These are phyloP conservation scores for Drosophila albomicans DNA, from an alignment of 1,140 invertebrate genomes.

Conservation along the genomic window DNA sequence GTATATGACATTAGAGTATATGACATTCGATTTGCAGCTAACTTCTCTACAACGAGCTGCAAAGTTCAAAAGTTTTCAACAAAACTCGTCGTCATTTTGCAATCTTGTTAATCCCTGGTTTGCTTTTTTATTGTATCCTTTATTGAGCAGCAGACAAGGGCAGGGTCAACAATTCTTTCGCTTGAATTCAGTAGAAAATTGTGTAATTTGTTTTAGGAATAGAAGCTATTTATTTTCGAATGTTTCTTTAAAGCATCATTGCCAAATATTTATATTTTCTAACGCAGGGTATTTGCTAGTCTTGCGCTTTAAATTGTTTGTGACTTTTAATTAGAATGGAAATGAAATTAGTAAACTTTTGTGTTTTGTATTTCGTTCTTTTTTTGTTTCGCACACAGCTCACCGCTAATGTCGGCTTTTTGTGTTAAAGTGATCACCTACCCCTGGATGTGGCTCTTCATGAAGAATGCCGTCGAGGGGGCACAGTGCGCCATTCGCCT, in stretches of 20 bases:
- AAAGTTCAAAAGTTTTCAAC: neutral
- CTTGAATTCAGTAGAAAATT: neutral
- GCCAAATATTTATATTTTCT: too few species aligned
- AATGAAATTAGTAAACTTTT: constrained; percentile 67
- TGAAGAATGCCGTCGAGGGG: constrained; percentile 89
- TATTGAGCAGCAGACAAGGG: neutral
- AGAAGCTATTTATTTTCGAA: neutral
- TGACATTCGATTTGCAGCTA: neutral
- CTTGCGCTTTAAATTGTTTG: neutral
- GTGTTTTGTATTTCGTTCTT: neutral
- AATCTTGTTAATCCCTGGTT: constrained; percentile 14
- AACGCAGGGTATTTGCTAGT: neutral
- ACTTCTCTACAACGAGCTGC: neutral
- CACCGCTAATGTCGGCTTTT: constrained; percentile 85
- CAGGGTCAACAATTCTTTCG: neutral
- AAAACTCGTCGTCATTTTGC: constrained; percentile 17
- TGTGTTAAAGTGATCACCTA: constrained; percentile 86
- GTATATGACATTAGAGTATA: neutral
- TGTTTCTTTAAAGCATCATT: too few species aligned
- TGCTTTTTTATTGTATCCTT: neutral
- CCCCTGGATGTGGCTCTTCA: constrained; percentile 89
- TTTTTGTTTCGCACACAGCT: constrained; percentile 64
- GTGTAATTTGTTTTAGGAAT: neutral
- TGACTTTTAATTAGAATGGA: constrained; percentile 52
- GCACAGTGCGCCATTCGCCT: constrained; percentile 89